Evolutionary conservation across 2,797 vertebrate species (phyloP).

Genomic region (Tiaroga cobitis): DNA sequence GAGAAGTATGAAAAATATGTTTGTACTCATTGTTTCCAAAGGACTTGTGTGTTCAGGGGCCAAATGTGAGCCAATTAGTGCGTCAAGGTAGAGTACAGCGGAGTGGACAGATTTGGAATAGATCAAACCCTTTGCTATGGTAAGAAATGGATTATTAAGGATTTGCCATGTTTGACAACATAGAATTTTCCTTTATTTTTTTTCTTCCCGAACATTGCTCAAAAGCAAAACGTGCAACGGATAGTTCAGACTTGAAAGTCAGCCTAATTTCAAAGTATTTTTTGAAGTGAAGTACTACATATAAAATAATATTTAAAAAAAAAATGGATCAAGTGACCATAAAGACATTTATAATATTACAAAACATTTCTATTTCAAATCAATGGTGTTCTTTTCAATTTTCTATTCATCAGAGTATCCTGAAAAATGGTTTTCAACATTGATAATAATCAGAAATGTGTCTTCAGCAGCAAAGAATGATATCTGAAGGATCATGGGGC

Average conservation of each 20-base stretch:
- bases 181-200: background rate
- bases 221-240: background rate
- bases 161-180: conserved; percentile 8
- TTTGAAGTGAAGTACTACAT: background rate
- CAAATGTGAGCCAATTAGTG: conserved; percentile 15
- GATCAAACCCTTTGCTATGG: background rate
- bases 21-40: conserved; percentile 29
- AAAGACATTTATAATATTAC: background rate
- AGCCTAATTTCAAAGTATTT: background rate
- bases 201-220: background rate
- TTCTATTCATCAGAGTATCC: background rate
- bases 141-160: conserved; percentile 13
- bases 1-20: conserved; percentile 37
- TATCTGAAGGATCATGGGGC: background rate
- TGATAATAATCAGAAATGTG: background rate
- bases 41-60: conserved; percentile 10
- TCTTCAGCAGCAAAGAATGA: background rate
- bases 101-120: background rate
- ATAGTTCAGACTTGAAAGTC: background rate
- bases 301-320: background rate
- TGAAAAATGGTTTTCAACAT: background rate
- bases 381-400: background rate
- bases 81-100: background rate
- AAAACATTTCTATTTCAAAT: background rate
- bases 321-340: too few species aligned